Conservation (phyloP, 2,888 invertebrate species). For the Rhaphigaster nebulosa region DNA sequence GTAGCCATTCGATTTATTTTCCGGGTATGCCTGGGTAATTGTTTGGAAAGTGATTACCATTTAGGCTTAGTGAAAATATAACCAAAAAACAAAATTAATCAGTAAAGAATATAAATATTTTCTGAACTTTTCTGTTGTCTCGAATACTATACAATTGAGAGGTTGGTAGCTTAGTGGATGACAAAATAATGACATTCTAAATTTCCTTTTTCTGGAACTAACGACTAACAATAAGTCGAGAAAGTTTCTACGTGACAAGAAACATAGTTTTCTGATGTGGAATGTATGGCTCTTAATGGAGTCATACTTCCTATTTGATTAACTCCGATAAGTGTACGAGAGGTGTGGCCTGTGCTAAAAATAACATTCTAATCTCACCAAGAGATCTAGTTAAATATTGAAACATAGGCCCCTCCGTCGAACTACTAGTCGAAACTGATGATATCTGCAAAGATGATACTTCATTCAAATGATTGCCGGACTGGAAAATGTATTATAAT, state of each 20-base stretch:
- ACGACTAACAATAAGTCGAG: neutral
- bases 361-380: neutral
- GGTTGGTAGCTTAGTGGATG: too few species aligned
- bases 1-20: too few species aligned
- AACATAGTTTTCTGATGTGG: neutral
- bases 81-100: neutral
- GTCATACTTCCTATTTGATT: constrained; percentile 29
- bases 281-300: neutral
- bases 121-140: neutral
- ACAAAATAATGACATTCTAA: too few species aligned
- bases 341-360: neutral
- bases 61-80: neutral
- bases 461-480: neutral
- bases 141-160: too few species aligned
- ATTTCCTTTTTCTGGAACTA: too few species aligned
- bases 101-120: neutral
- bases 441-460: neutral
- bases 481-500: constrained; percentile 4
- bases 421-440: neutral
- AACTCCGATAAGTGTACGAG: neutral
- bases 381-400: constrained; percentile 6
- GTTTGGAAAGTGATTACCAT: neutral
- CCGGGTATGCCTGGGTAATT: neutral
- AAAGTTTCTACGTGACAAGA: too few species aligned
- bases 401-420: neutral